Base-by-base conservation (phyloP, 2,113 vertebrate species). In the Nothoprocta perdicaria region DNA sequence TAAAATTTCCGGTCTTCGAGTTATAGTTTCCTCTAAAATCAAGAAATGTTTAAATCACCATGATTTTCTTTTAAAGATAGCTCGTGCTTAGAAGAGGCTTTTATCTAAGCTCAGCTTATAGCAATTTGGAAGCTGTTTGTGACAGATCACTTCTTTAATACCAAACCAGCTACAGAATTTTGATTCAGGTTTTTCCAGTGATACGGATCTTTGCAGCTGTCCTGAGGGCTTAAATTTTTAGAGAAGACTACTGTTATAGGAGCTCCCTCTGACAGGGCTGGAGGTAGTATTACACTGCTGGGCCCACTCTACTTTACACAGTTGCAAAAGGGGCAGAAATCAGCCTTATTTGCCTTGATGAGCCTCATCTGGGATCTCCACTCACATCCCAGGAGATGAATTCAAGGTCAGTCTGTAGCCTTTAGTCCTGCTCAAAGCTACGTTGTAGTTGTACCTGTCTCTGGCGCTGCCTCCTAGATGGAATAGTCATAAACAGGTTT, bases 1-100 rank as follows among this genome's bases (percentile, higher is more conserved):
- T 92, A 80, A 89, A 72, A 60, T 93, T 88, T 92, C 57, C 58
- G 75, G 61, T 77, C 43, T 58, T 88, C 46, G 72, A 89, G 60
- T 92, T 94, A 89, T 10, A 75, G 81, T 89, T 91, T 89, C 84
- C 84, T 89, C 86, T 90, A 93, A 95, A 93, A 92, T 90, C 63
- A 67, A 46, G 71, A 92, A 90, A 63, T 72, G 41, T 43, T 95
- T 95, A 87, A 83, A 92, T 80, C 8, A 2, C 38, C 1, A 2
- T 60, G 21, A 2, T 9, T 61, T 61, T 73, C 67, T 21, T 43
- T 74, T 27, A 4, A 53, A 65, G 58, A 31, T 40, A 63, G 9
- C 1, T 63, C 84, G 14, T 80, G 46, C 52, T 77, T 66, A 75
- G 65, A 87, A 80, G 45, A 79, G 16, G 6, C 17, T 94, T 88